A percentile compares a stretch with the other conserved stretches of the same genome.
phyloP scores from a whole-genome alignment of 2,888 invertebrate species.

The Trichopria drosophilae region DNA sequence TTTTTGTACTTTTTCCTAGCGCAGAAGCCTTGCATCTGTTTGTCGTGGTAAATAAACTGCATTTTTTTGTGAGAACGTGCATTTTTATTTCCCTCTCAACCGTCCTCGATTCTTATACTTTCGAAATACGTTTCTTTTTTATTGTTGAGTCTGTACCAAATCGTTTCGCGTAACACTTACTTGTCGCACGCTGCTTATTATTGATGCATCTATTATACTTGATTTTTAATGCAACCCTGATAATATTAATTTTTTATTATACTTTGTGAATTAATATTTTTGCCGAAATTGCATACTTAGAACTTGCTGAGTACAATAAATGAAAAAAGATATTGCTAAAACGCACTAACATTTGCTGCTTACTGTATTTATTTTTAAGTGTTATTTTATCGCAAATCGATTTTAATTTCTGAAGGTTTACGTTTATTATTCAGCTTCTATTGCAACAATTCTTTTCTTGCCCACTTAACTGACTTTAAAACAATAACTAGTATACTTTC shows the following conservation, averaged over 20 bases:
- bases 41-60: constrained; percentile 58
- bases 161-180: constrained; percentile 26
- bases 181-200: constrained; percentile 32
- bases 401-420: no score
- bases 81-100: constrained; percentile 56
- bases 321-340: no score
- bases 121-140: constrained; percentile 27
- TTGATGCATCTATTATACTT: constrained; percentile 2
- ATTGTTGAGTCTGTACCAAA: background rate
- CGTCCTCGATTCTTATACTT: constrained; percentile 33
- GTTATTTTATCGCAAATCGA: no score
- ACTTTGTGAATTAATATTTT: constrained; percentile 20
- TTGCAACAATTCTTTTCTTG: no score
- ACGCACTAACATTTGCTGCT: no score
- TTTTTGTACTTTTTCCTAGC: constrained; percentile 34
- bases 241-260: constrained; percentile 8
- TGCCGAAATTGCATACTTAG: no score
- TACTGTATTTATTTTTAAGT: no score
- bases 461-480: no score
- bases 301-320: no score
- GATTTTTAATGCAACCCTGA: background rate
- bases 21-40: constrained; percentile 49
- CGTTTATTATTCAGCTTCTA: no score
- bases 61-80: constrained; percentile 57
- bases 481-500: no score